These are phyloP conservation scores for Clarias magur DNA, from an alignment of 2,113 vertebrate genomes.

Conservation along the genomic window DNA sequence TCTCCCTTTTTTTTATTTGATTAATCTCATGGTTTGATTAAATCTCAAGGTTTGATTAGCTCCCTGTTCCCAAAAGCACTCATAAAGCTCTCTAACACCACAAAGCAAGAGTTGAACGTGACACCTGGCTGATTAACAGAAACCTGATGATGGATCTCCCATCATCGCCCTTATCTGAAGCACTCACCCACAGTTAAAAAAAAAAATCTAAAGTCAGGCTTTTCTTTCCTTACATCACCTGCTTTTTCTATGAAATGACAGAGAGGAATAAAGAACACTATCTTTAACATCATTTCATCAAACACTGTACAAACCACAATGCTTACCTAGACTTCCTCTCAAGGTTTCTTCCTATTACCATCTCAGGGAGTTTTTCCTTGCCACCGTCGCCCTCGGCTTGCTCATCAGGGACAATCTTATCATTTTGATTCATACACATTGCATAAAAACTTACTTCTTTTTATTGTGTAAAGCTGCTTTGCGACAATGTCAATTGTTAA, in stretches of 20 bases:
- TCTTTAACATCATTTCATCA: background rate
- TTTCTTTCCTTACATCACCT: background rate
- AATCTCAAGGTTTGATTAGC: conserved; percentile 1
- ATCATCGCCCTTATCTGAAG: background rate
- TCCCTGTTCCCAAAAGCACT: background rate
- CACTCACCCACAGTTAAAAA: background rate
- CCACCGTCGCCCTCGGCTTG: too few species aligned
- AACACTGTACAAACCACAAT: background rate
- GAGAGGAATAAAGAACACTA: background rate
- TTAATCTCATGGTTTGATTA: background rate
- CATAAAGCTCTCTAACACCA: background rate
- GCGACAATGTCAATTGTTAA: too few species aligned
- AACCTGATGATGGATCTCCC: background rate
- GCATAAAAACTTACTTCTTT: too few species aligned
- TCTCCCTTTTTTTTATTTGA: background rate
- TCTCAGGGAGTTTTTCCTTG: too few species aligned
- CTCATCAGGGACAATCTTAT: too few species aligned
- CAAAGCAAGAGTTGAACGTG: background rate
- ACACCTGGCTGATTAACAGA: background rate
- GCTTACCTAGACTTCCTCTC: too few species aligned
- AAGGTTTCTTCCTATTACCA: too few species aligned
- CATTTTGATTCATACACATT: too few species aligned
- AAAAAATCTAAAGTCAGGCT: background rate
- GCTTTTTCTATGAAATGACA: background rate
- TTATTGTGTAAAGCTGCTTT: too few species aligned